These are phyloP conservation scores for Bovichtus variegatus DNA, from an alignment of 2,797 vertebrate genomes.

Conservation along the genomic window DNA sequence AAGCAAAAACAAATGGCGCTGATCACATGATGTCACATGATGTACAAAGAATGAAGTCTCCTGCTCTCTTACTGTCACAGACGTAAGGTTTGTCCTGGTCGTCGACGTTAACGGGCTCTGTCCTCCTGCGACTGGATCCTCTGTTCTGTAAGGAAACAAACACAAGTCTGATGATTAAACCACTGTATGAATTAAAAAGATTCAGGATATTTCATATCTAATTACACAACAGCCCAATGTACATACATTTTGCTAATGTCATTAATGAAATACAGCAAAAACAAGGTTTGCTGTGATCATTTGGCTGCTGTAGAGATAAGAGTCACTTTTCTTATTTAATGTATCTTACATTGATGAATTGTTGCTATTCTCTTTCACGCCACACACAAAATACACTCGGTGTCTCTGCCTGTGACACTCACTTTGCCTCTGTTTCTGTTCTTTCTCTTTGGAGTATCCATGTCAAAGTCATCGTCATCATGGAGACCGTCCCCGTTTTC, in stretches of 20 bases:
- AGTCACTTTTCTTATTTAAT: background rate
- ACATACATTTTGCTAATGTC: background rate
- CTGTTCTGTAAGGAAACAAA: constrained; percentile 86
- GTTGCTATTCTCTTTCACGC: background rate
- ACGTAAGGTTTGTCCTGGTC: constrained; percentile 98
- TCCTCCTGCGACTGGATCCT: constrained; percentile 91
- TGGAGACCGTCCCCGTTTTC: constrained; percentile 94
- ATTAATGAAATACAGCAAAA: background rate
- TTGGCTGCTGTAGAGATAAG: background rate
- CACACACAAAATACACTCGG: background rate
- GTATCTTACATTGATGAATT: background rate
- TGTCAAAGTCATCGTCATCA: constrained; percentile 95
- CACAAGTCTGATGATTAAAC: background rate
- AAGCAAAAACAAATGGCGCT: background rate
- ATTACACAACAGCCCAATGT: background rate
- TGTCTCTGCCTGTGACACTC: constrained; percentile 66
- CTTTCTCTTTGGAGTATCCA: constrained; percentile 96
- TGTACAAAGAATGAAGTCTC: background rate
- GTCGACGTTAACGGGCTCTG: constrained; percentile 90
- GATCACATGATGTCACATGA: constrained; percentile 21
- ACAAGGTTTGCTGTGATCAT: background rate
- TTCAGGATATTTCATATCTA: background rate
- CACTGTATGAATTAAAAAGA: background rate
- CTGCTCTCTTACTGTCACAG: constrained; percentile 94
- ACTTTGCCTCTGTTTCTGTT: constrained; percentile 95